Evolutionary conservation across 2,888 invertebrate genomes (phyloP), one percentile per base, ranked within the genome.

Genomic region (Erebia epiphron): DNA sequence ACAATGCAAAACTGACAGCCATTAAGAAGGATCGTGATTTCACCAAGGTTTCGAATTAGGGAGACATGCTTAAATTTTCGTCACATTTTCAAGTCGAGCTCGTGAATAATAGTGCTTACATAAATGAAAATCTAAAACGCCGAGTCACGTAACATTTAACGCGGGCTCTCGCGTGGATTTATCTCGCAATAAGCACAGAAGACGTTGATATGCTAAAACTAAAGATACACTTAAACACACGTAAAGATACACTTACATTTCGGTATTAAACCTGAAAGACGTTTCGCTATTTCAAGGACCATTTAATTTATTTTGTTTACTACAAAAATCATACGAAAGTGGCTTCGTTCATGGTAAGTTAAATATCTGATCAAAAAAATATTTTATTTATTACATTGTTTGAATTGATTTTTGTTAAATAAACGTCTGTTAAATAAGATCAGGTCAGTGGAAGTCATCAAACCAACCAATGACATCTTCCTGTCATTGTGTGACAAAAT

Each of bases 131-230:
- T 56, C 66, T 67, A 66, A 70, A 70, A 70, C 46, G 66, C 61
- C 35, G 21, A 66, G 61, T 70, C 70, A 73, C 73, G 70, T 65
- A 73, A 68, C 70, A 50, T 70, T 70, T 67, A 65, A 70, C 73
- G 67, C 64, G 64, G 54, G 70, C 67, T 50, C 54, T 50, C 54
- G 67, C 54, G 70, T 54, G 65, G 64, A 70, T 73, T 70, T 67
- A 69, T 70, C 70, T 65, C 50, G 70, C 35, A 67, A 68, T 73
- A 70, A 73, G 70, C 67, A 70, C 70, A 68, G 49, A 61, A 56
- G 14, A 35, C 54, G 14, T 49, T 21, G 62, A 14, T 62, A 49
- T 14, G 21, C 13, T 49, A 46, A 2, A 49, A 13, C 16, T 13
- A 14, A 62, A 26, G 49, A 62, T 49, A 21, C 21, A 14, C 62